phyloP scores from a whole-genome alignment of 2,888 invertebrate genomes.

The Strigamia transsilvanica region DNA sequence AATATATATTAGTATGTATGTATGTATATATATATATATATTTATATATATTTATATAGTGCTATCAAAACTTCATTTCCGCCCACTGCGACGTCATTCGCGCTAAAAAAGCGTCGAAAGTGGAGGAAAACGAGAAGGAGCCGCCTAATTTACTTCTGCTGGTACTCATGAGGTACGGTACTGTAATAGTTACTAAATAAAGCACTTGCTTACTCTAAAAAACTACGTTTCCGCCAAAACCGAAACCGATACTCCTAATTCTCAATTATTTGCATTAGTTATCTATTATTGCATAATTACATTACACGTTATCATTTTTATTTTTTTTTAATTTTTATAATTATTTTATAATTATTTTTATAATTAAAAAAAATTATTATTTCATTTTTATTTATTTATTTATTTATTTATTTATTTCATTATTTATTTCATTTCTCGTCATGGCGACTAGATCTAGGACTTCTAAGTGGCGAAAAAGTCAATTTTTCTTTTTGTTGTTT shows the following conservation, averaged over 20 bases:
- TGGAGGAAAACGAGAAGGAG: slow-evolving; percentile 12
- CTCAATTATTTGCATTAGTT: not conserved
- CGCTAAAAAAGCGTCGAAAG: not conserved
- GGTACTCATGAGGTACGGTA: not conserved
- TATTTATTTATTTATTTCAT: not conserved
- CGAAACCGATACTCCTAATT: not conserved
- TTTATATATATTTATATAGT: slow-evolving; percentile 53
- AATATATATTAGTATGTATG: slow-evolving; percentile 2
- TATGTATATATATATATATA: slow-evolving; percentile 50
- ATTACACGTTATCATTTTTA: not conserved
- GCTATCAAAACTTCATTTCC: slow-evolving; percentile 54
- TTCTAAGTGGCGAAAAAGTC: no score
- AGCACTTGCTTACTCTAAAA: slow-evolving; percentile 16
- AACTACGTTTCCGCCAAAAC: not conserved
- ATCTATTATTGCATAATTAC: slow-evolving; percentile 33
- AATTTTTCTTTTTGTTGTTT: no score
- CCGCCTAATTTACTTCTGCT: not conserved
- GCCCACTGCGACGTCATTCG: not conserved
- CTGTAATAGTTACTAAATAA: not conserved
- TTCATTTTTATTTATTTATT: not conserved
- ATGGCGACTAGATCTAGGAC: no score
- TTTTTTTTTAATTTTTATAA: not conserved
- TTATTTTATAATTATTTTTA: not conserved
- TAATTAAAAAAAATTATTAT: no score
- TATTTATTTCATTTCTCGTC: not conserved